These are phyloP conservation scores for Atta colombica DNA, from an alignment of 1,140 invertebrate species.

Conservation along the genomic window DNA sequence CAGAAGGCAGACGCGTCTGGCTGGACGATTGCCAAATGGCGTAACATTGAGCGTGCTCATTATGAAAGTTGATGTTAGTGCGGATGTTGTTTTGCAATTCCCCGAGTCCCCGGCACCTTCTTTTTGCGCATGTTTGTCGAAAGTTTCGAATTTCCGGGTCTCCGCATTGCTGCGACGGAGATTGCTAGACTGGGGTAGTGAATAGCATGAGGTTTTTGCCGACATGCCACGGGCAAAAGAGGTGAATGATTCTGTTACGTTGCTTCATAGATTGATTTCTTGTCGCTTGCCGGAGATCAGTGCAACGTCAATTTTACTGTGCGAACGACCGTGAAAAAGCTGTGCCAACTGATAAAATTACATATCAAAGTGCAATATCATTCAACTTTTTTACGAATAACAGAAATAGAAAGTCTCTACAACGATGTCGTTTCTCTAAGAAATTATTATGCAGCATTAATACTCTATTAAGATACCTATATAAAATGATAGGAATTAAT, in stretches of 20 bases:
- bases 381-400: conserved; percentile 6
- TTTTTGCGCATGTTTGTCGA: conserved; percentile 78
- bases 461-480: too few species aligned
- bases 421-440: background rate
- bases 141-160: conserved; percentile 82
- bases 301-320: conserved; percentile 48
- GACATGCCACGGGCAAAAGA: conserved; percentile 46
- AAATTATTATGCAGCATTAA: background rate
- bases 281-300: conserved; percentile 40
- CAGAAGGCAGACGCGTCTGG: conserved; percentile 70
- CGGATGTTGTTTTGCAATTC: conserved; percentile 83
- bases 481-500: background rate
- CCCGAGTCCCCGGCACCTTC: conserved; percentile 69
- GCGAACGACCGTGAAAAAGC: conserved; percentile 29
- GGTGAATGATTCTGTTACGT: conserved; percentile 54
- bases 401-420: background rate
- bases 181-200: conserved; percentile 59
- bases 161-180: conserved; percentile 50
- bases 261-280: conserved; percentile 66
- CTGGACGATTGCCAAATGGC: conserved; percentile 83
- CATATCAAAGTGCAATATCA: conserved; percentile 1
- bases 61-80: conserved; percentile 83
- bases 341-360: conserved; percentile 2
- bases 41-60: conserved; percentile 82
- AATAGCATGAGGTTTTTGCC: conserved; percentile 54